Conservation (phyloP, 64 coral and sea anemone species). For the Orbicella faveolata region DNA sequence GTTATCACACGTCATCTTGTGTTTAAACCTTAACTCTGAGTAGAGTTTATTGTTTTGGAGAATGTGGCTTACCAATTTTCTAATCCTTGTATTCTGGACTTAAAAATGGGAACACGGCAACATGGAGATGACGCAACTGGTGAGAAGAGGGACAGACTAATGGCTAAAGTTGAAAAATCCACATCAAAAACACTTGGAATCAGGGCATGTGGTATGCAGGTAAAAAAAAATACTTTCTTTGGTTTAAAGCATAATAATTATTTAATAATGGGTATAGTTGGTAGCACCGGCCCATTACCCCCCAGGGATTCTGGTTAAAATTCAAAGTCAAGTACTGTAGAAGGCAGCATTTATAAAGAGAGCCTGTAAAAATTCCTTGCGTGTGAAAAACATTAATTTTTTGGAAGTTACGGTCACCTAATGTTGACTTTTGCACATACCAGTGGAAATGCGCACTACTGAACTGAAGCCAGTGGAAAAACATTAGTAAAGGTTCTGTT, state of each 20-base stretch:
- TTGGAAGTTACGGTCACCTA: too few relatives aligned
- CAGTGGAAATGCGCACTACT: too few relatives aligned
- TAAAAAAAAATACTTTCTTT: background rate
- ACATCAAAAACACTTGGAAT: conserved; percentile 88
- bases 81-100: conserved; percentile 79
- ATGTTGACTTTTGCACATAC: too few relatives aligned
- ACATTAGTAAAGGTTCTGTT: too few relatives aligned
- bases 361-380: too few relatives aligned
- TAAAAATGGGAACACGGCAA: conserved; percentile 87
- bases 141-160: conserved; percentile 65
- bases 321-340: too few relatives aligned
- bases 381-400: too few relatives aligned
- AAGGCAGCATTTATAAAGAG: too few relatives aligned
- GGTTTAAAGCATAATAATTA: background rate
- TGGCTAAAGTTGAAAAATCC: conserved; percentile 63
- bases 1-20: background rate
- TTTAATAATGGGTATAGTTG: too few relatives aligned
- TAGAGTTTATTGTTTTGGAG: conserved; percentile 91
- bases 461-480: too few relatives aligned
- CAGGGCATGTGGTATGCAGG: conserved; percentile 84
- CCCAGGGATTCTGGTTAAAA: too few relatives aligned
- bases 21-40: background rate
- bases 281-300: too few relatives aligned
- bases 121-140: conserved; percentile 82
- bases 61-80: conserved; percentile 76